phyloP scores from a whole-genome alignment of 2,888 invertebrate genomes.

The Habrosyne pyritoides region DNA sequence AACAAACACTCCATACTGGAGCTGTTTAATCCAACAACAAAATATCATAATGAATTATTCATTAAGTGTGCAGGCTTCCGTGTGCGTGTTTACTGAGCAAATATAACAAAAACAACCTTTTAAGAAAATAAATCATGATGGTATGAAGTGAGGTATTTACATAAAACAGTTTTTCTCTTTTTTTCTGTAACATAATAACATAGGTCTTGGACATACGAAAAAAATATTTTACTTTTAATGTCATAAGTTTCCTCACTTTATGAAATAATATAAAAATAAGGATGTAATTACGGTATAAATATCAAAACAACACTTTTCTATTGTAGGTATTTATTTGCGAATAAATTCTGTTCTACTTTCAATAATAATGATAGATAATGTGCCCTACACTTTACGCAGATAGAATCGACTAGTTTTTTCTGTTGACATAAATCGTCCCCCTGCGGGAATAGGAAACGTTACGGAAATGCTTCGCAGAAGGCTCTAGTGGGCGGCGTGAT shows the following conservation, averaged over 20 bases:
- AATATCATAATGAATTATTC: slow-evolving; percentile 27
- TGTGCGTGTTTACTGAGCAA: slow-evolving; percentile 3
- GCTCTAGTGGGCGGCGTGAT: slow-evolving; percentile 61
- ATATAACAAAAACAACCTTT: slow-evolving; percentile 8
- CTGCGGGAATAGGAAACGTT: slow-evolving; percentile 52
- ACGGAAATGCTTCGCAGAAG: slow-evolving; percentile 65
- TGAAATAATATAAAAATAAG: too few relatives aligned
- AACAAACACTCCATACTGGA: background rate
- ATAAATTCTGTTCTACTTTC: slow-evolving; percentile 10
- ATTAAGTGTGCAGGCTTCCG: slow-evolving; percentile 21
- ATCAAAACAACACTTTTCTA: background rate
- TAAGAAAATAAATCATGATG: slow-evolving; percentile 8
- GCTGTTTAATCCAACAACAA: slow-evolving; percentile 15
- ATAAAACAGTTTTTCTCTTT: background rate
- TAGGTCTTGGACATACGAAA: background rate
- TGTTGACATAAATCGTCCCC: slow-evolving; percentile 71
- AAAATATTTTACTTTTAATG: background rate
- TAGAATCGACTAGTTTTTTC: slow-evolving; percentile 58
- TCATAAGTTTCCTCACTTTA: too few relatives aligned
- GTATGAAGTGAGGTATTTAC: background rate
- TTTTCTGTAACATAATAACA: background rate
- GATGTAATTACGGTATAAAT: too few relatives aligned
- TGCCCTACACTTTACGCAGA: slow-evolving; percentile 33
- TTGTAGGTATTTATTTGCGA: background rate
- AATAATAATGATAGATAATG: slow-evolving; percentile 36